Percentiles rank a stretch among this genome's conserved stretches.
phyloP scores from a whole-genome alignment of 2,113 vertebrate species.

The Tragelaphus scriptus region DNA sequence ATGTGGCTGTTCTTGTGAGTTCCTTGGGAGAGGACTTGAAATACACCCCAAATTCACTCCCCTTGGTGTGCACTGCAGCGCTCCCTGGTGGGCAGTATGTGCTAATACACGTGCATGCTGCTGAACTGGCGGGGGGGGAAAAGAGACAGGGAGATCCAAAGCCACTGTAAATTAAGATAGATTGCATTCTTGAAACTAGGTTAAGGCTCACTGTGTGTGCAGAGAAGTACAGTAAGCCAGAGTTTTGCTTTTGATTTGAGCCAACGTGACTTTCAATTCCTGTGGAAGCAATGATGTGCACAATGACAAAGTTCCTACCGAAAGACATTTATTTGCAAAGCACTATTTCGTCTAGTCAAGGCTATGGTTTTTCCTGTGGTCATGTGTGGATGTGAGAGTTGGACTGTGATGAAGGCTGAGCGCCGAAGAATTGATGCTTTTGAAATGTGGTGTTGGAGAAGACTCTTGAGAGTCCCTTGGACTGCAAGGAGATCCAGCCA shows the following conservation, averaged over 20 bases:
- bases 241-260: conserved; percentile 57
- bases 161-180: conserved; percentile 39
- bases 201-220: conserved; percentile 21
- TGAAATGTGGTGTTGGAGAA: too few species aligned
- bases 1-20: neutral
- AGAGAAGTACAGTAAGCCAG: conserved; percentile 19
- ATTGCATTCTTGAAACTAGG: conserved; percentile 28
- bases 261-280: conserved; percentile 29
- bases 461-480: too few species aligned
- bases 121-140: conserved; percentile 7
- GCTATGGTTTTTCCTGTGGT: too few species aligned
- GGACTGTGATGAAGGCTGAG: too few species aligned
- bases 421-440: too few species aligned
- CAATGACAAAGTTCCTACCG: neutral
- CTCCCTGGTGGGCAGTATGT: neutral
- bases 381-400: too few species aligned
- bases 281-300: neutral
- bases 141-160: neutral
- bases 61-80: neutral
- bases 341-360: neutral
- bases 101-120: neutral
- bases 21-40: neutral
- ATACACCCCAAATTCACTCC: neutral
- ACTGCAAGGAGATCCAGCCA: too few species aligned
- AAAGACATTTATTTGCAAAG: neutral